phyloP scores from a whole-genome alignment of 2,888 invertebrate species.

The Podotricha telesiphe region DNA sequence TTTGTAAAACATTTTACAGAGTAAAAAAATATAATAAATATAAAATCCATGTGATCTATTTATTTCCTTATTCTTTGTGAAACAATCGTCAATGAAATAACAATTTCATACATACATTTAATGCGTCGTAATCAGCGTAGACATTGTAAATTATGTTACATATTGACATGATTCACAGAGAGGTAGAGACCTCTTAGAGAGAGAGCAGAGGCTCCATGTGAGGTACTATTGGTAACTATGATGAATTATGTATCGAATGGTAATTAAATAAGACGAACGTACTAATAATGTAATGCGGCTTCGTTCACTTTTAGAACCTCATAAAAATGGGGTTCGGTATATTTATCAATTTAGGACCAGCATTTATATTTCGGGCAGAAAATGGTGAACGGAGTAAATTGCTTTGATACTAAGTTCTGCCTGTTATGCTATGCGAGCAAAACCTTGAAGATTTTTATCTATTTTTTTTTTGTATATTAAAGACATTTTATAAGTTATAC shows the following conservation, averaged over 20 bases:
- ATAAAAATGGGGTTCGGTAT: background rate
- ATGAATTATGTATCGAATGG: background rate
- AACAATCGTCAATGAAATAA: background rate
- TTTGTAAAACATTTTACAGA: no score
- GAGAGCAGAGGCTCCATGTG: no score
- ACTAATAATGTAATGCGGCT: background rate
- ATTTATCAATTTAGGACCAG: background rate
- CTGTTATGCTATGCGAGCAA: no score
- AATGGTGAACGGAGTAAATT: no score
- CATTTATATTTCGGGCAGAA: background rate
- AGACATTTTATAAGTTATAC: no score
- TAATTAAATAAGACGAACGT: background rate
- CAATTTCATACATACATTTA: background rate
- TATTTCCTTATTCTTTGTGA: background rate
- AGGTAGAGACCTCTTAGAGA: no score
- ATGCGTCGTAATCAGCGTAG: background rate
- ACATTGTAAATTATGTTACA: constrained; percentile 1
- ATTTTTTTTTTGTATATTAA: no score
- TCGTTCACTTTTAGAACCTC: background rate
- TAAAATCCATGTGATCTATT: no score
- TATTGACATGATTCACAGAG: constrained; percentile 7
- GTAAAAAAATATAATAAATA: no score
- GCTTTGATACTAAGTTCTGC: no score
- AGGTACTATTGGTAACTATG: background rate
- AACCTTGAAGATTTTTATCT: no score